Conservation (phyloP, 2,888 invertebrate species). For the Lycia hirtaria region DNA sequence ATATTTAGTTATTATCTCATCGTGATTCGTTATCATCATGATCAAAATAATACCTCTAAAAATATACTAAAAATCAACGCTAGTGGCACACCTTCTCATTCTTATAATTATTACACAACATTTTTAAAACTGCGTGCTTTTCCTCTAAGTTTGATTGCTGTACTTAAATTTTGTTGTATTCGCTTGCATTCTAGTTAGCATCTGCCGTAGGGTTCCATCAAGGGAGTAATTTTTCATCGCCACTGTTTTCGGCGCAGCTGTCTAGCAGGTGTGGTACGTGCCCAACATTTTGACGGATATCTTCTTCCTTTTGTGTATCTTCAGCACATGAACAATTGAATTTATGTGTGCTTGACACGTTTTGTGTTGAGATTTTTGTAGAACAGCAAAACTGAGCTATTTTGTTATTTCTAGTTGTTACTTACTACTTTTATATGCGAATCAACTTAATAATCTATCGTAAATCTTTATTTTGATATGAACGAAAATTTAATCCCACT, state of each 20-base stretch:
- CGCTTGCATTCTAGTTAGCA: constrained; percentile 50
- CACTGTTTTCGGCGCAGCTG: constrained; percentile 76
- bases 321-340: constrained; percentile 29
- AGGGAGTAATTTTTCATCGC: constrained; percentile 70
- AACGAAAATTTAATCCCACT: too few relatives aligned
- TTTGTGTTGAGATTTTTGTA: constrained; percentile 16
- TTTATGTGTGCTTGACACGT: constrained; percentile 30
- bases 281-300: constrained; percentile 62
- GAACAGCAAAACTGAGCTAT: too few relatives aligned
- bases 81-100: neutral
- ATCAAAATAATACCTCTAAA: neutral
- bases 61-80: too few relatives aligned
- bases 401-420: neutral
- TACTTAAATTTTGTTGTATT: constrained; percentile 12
- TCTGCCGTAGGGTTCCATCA: constrained; percentile 64
- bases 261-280: constrained; percentile 78
- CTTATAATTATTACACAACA: neutral
- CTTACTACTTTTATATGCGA: neutral
- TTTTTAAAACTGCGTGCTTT: neutral
- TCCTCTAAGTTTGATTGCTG: neutral
- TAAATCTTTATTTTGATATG: too few relatives aligned
- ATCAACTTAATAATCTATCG: too few relatives aligned
- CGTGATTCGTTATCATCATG: neutral
- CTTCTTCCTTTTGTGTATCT: constrained; percentile 45
- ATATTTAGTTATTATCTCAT: neutral